Percentiles rank a stretch among this genome's conserved stretches.
Conservation (phyloP, 2,888 invertebrate species). For the Lordiphosa fenestrarum region DNA sequence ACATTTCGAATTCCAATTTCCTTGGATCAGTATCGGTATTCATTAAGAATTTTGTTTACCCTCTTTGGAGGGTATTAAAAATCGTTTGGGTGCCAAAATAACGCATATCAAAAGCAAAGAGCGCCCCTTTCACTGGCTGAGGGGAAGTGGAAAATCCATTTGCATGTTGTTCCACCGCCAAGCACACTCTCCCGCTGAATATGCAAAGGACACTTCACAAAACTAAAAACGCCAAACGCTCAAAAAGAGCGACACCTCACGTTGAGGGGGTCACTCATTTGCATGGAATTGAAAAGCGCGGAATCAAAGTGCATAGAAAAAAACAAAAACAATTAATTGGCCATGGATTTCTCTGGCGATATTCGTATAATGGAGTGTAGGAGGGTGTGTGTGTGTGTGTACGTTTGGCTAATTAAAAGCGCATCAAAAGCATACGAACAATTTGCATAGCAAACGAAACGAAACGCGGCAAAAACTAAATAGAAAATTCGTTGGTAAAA, state of each 20-base stretch:
- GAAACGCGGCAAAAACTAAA: slow-evolving; percentile 60
- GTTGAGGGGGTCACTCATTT: slow-evolving; percentile 43
- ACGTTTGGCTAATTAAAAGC: slow-evolving; percentile 62
- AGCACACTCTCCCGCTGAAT: slow-evolving; percentile 31
- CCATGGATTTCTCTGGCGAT: slow-evolving; percentile 52
- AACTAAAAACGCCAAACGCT: slow-evolving; percentile 68
- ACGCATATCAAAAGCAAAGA: too few relatives aligned
- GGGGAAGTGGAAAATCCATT: background rate
- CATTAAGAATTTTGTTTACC: too few relatives aligned
- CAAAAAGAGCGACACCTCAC: slow-evolving; percentile 25
- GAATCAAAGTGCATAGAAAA: slow-evolving; percentile 69
- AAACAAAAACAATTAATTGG: slow-evolving; percentile 61
- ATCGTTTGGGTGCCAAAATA: too few relatives aligned
- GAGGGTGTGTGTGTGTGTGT: slow-evolving; percentile 6
- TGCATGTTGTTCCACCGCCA: slow-evolving; percentile 16
- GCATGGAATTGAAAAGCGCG: slow-evolving; percentile 56
- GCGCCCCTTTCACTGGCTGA: too few relatives aligned
- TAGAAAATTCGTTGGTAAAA: slow-evolving; percentile 44
- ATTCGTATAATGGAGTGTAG: background rate
- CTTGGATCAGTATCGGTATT: too few relatives aligned
- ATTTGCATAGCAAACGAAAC: slow-evolving; percentile 74
- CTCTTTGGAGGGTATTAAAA: too few relatives aligned
- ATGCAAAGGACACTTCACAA: slow-evolving; percentile 61
- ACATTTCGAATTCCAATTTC: too few relatives aligned
- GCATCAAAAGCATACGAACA: slow-evolving; percentile 61